Evolutionary conservation across 2,797 vertebrate genomes (phyloP), one percentile per base, ranked within the genome.

Genomic region (Pelobates cultripes): DNA sequence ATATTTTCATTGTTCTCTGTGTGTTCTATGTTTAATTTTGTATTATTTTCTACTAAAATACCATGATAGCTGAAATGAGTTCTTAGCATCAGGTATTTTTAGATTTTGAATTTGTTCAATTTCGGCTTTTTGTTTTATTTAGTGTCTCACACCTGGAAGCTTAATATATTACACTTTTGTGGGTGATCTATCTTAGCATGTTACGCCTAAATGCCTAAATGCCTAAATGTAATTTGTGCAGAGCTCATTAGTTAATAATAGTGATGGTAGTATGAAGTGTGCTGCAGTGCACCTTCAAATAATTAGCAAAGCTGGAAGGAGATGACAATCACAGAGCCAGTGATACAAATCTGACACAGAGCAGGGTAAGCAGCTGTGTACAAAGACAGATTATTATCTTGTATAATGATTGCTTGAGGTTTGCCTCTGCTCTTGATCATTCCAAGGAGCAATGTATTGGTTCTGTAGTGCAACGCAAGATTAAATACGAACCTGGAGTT

Each of bases 311-410:
- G 28, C 47, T 70, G 4, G 43, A 44, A 78, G 71, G 10, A 70
- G 61, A 83, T 74, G 70, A 68, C 76, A 78, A 69, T 78, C 75
- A 74, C 42, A 51, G 63, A 67, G 66, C 42, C 66, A 70, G 53
- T 75, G 76, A 75, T 57, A 83, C 43, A 79, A 40, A 79, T 69
- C 43, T 83, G 70, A 83, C 70, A 74, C 61, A 63, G 42, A 78
- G 13, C 51, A 53, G 53, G 71, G 64, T 78, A 79, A 75, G 81
- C 81, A 83, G 81, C 81, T 83, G 76, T 79, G 71, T 79, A 79
- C 66, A 74, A 70, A 70, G 76, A 42, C 51, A 83, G 64, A 79
- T 55, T 75, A 70, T 83, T 79, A 83, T 79, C 81, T 70, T 4
- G 28, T 63, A 51, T 74, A 75, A 70, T 79, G 77, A 83, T 69